Base-by-base conservation (phyloP, 2,797 vertebrate species). In the Pantherophis vulpinus region DNA sequence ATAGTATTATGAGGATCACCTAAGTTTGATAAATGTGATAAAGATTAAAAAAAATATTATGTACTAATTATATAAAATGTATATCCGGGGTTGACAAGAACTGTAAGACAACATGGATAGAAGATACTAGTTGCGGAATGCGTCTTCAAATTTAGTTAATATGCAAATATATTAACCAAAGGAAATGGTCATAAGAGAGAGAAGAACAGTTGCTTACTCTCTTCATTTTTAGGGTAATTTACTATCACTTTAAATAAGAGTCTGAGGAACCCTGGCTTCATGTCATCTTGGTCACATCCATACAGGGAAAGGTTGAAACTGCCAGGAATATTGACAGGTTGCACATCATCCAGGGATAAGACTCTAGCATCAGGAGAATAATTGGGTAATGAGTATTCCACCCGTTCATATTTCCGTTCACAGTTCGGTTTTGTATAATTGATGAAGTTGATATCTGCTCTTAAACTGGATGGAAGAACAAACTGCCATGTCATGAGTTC, bases 401-500 rank as follows among this genome's bases (percentile, higher is more conserved):
- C 98, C 4, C 89, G 94, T 74, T 98, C 98, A 1, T 97, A 95
- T n/a, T 98, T 97, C 54, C 88, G 97, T 88, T 98, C 97, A 0
- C 99, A 99, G 87, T 98, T 97, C 10, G 99, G 98, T n/a, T 95
- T 83, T 0, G 93, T 98, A 95, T 98, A 97, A 4, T 97, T 94
- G 60, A 92, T 96, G 95, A 99, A 98, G 51, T 79, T 89, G 66
- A 99, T 94, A 0, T 97, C 98, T 90, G 98, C 99, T 97, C 99
- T 98, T 97, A 99, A 97, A 96, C 96, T 98, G 3, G 96, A 94
- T 0, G 98, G 99, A 29, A 99, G 60, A 0, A 94, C 91, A 47
- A 99, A 99, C 94, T 98, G 97, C 99, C 99, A 99, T 0, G 96
- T 98, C 97, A 99, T 98, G 90, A 98, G 97, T 93, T 98, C 96